phyloP scores from a whole-genome alignment of 2,113 vertebrate genomes.

The Corapipo altera region DNA sequence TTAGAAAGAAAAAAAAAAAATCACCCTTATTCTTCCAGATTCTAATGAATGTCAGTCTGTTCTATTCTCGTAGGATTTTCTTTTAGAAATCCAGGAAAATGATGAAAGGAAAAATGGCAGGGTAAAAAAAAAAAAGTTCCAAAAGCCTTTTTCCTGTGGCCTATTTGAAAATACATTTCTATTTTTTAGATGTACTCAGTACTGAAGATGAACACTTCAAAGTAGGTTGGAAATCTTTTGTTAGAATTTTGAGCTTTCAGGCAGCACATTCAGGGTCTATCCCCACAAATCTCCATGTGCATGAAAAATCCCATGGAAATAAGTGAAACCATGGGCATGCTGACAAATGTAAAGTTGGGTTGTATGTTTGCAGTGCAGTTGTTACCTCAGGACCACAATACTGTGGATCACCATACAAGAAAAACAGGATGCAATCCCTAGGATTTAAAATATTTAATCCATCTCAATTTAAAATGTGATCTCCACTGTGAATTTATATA shows the following conservation, averaged over 20 bases:
- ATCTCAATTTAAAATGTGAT: background rate
- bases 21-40: background rate
- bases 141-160: background rate
- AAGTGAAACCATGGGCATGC: background rate
- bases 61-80: constrained; percentile 17
- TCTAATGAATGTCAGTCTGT: constrained; percentile 24
- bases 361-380: background rate
- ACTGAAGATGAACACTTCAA: background rate
- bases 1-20: background rate
- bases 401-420: background rate
- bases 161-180: constrained; percentile 2
- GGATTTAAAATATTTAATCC: background rate
- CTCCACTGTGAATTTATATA: background rate
- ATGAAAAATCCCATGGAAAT: background rate
- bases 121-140: background rate
- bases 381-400: background rate
- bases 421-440: background rate
- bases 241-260: background rate
- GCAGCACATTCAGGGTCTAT: background rate
- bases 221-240: background rate
- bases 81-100: constrained; percentile 27
- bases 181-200: background rate
- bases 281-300: background rate
- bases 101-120: constrained; percentile 23
- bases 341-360: background rate